Conservation (phyloP, 1,140 invertebrate genomes). For the Periplaneta americana region DNA sequence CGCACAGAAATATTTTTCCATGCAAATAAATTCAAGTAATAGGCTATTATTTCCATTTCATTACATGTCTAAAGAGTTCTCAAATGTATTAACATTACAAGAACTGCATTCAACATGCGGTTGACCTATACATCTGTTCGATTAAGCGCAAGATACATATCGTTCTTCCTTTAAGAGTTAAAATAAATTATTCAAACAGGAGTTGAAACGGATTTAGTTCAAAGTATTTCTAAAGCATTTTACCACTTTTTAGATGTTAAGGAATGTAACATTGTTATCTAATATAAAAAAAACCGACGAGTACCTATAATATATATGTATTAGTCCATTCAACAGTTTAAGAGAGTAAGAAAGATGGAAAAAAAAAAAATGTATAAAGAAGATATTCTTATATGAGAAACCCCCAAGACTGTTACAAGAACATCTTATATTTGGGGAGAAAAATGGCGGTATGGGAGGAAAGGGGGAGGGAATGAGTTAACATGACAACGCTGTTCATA, state of each 20-base stretch:
- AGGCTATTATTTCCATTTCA: too few species aligned
- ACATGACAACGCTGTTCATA: slow-evolving; percentile 33
- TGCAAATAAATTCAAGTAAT: too few species aligned
- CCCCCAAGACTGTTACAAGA: neutral
- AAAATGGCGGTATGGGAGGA: neutral
- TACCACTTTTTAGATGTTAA: neutral
- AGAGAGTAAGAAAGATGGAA: neutral
- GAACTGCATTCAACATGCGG: too few species aligned
- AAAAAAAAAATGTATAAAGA: too few species aligned
- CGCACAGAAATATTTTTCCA: too few species aligned
- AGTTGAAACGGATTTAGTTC: neutral
- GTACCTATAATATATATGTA: neutral
- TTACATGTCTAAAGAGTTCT: too few species aligned
- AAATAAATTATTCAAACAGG: neutral
- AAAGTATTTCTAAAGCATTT: too few species aligned
- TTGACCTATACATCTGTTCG: neutral
- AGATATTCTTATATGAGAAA: neutral
- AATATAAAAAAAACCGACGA: neutral
- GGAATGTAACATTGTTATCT: neutral
- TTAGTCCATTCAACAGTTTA: neutral
- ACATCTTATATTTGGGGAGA: neutral
- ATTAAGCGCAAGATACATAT: neutral
- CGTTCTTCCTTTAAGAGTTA: neutral
- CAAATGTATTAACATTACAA: too few species aligned
- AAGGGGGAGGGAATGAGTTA: neutral